Evolutionary conservation across 2,113 vertebrate genomes (phyloP), one percentile per base, ranked within the genome.

Genomic region (Grantiella picta): DNA sequence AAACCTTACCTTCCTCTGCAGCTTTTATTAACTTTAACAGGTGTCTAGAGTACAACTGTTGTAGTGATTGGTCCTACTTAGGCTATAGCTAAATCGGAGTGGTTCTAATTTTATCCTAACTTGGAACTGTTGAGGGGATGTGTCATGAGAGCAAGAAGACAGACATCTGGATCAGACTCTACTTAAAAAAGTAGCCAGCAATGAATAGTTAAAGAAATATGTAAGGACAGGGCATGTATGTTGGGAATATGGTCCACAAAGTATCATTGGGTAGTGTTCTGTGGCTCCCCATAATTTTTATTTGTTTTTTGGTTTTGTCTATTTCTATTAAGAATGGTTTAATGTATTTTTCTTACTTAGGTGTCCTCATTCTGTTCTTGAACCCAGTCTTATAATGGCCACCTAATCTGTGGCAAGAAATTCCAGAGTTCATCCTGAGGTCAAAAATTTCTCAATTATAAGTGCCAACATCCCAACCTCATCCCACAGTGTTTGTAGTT

Each of bases 11-110:
- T 94, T 94, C 72, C 76, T 94, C 82, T 95, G 38, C 50, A 95
- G 81, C 84, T 96, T 96, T 87, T 92, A 92, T 93, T 95, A 92
- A 92, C 81, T 83, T 91, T 25, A 91, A 65, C 93, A 95, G 94
- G 85, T 96, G 93, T 85, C 44, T 66, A 52, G 52, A 59, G 45
- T 79, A 56, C 45, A 90, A 89, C 89, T 90, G 90, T 66, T 85
- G 28, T 16, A 92, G 82, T 80, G 29, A 50, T 73, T 0, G 0
- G 63, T 80, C 63, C 63, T 92, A 44, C 61, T 82, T 84, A 31
- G n/a, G 33, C 63, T 82, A 54, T 70, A 70, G 65, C 22, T 87
- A 81, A 78, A 68, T 56, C 85, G 80, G 27, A 50, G n/a, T 86
- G 33, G 28, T 86, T 89, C 81, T 95, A 72, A 86, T 92, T 95